phyloP scores from a whole-genome alignment of 2,113 vertebrate genomes.

The Corythornis madagascariensis region DNA sequence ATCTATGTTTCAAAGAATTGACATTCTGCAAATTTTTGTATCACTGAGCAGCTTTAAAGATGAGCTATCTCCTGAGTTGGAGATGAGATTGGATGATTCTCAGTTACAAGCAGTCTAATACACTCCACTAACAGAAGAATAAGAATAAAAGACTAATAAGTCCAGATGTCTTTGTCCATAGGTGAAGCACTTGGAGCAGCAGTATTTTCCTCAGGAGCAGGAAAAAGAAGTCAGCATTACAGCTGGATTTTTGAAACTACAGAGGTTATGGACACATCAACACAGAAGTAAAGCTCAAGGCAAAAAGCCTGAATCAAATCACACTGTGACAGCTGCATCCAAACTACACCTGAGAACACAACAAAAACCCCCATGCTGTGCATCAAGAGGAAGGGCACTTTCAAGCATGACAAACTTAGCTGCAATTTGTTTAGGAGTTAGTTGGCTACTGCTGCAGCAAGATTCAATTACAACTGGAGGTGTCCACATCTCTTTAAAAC shows the following conservation, averaged over 20 bases:
- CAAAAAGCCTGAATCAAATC: constrained; percentile 10
- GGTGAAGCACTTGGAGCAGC: neutral
- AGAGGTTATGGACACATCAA: neutral
- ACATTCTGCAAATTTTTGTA: neutral
- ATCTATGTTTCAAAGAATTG: neutral
- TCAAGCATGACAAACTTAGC: constrained; percentile 6
- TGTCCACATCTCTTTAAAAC: neutral
- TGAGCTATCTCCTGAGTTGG: neutral
- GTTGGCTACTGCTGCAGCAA: neutral
- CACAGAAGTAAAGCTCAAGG: neutral
- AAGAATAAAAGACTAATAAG: neutral
- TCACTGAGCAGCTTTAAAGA: neutral
- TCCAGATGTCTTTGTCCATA: neutral
- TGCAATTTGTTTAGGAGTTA: neutral
- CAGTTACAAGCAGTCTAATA: neutral
- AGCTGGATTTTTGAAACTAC: neutral
- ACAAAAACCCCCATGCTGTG: neutral
- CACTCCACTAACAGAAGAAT: neutral
- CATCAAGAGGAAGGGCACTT: neutral
- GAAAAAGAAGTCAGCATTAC: neutral
- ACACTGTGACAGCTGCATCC: neutral
- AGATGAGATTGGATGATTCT: neutral
- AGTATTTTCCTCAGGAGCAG: neutral
- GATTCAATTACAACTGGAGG: constrained; percentile 5
- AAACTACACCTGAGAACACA: neutral